Conservation (phyloP, 2,797 vertebrate species). For the Alectoris magna region DNA sequence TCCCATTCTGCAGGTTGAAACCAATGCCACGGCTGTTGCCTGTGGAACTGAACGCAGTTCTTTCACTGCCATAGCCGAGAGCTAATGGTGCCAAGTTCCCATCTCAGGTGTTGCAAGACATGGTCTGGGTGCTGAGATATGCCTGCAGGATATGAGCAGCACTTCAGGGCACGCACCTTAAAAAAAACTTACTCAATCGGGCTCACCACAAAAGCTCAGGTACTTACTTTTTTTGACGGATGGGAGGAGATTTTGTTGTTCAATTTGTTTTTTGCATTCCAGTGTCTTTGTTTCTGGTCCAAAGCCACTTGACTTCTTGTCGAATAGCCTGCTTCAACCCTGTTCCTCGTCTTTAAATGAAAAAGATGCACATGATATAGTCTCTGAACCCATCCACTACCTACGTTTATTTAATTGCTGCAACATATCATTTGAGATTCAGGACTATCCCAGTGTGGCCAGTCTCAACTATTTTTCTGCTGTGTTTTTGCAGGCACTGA, state of each 20-base stretch:
- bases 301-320: neutral
- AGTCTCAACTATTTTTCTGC: neutral
- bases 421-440: neutral
- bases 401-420: neutral
- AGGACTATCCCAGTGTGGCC: neutral
- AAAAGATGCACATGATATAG: too few species aligned
- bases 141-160: neutral
- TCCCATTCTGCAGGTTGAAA: neutral
- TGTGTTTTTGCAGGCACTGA: slow-evolving; percentile 87
- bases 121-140: neutral
- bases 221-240: neutral
- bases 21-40: rapidly evolving
- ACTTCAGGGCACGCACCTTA: neutral
- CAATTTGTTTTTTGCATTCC: neutral
- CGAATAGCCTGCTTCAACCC: neutral
- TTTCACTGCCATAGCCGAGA: neutral
- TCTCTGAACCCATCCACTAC: neutral
- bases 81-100: rapidly evolving
- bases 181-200: neutral
- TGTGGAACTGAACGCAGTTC: neutral
- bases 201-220: neutral
- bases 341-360: neutral
- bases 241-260: neutral
- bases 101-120: neutral
- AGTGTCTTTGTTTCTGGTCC: neutral